Evolutionary conservation across 2,888 invertebrate species (phyloP).

Genomic region (Polietes domitor): DNA sequence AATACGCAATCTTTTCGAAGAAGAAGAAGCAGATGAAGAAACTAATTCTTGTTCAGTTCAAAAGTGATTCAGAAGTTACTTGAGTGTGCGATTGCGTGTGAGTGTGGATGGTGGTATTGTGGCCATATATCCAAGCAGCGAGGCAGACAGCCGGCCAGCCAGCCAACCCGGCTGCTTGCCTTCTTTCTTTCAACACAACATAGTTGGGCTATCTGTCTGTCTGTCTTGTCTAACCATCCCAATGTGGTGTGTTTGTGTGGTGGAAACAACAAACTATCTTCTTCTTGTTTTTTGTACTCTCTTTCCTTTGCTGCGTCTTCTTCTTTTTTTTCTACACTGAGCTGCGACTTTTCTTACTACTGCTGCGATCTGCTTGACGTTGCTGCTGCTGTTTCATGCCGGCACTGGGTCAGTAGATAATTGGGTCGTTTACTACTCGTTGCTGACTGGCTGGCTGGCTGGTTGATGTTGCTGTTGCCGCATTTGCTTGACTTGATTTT

Average conservation of each 20-base stretch:
- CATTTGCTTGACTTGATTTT: constrained; percentile 8
- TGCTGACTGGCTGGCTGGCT: constrained; percentile 24
- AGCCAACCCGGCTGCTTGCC: background rate
- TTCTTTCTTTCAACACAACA: constrained; percentile 14
- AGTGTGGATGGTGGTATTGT: background rate
- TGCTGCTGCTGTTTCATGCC: constrained; percentile 55
- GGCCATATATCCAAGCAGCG: background rate
- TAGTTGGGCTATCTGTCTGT: background rate
- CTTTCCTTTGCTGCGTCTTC: background rate
- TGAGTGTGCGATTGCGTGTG: background rate
- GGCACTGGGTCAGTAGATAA: constrained; percentile 80
- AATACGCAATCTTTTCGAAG: constrained; percentile 32
- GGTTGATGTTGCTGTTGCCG: constrained; percentile 46
- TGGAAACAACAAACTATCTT: constrained; percentile 13
- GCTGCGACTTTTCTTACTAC: constrained; percentile 21
- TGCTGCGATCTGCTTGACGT: constrained; percentile 31
- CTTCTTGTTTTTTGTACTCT: background rate
- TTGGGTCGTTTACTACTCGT: constrained; percentile 77
- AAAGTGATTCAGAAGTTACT: background rate
- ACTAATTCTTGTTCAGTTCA: constrained; percentile 20
- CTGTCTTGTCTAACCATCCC: too few species aligned
- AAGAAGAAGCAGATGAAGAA: constrained; percentile 23
- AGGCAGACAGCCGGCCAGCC: background rate
- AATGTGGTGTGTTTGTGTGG: background rate
- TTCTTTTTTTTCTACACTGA: constrained; percentile 14